Conservation (phyloP, 2,113 vertebrate species). For the Abramis brama region DNA sequence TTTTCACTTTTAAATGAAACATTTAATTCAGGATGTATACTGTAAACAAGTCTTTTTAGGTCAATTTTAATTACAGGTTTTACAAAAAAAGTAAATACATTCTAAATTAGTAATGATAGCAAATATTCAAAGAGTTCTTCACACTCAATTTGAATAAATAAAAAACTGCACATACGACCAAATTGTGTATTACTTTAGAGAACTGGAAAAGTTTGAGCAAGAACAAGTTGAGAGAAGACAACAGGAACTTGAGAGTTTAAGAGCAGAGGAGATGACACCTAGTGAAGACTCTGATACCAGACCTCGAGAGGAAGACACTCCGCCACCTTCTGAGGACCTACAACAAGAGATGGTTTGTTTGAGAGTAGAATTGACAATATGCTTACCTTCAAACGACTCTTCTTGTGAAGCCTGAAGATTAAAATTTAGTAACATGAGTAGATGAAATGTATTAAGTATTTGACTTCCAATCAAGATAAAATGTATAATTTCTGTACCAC, state of each 20-base stretch:
- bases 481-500: not conserved
- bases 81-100: not conserved
- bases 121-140: not conserved
- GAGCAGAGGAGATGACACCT: constrained; percentile 73
- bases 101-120: not conserved
- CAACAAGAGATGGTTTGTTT: constrained; percentile 64
- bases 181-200: constrained; percentile 65
- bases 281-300: constrained; percentile 70
- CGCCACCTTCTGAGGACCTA: constrained; percentile 40
- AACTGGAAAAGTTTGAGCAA: constrained; percentile 65
- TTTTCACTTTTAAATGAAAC: not conserved
- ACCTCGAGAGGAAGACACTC: not conserved
- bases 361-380: not conserved
- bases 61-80: not conserved
- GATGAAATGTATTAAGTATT: not conserved
- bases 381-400: not conserved
- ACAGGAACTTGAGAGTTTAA: constrained; percentile 69
- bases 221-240: constrained; percentile 74
- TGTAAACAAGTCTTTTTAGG: not conserved
- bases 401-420: not conserved
- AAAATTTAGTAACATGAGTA: not conserved
- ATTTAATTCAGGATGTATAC: not conserved
- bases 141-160: not conserved
- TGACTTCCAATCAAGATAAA: constrained; percentile 2
- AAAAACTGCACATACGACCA: not conserved